These are phyloP conservation scores for Xenus cinereus DNA, from an alignment of 2,113 vertebrate species.

Conservation along the genomic window DNA sequence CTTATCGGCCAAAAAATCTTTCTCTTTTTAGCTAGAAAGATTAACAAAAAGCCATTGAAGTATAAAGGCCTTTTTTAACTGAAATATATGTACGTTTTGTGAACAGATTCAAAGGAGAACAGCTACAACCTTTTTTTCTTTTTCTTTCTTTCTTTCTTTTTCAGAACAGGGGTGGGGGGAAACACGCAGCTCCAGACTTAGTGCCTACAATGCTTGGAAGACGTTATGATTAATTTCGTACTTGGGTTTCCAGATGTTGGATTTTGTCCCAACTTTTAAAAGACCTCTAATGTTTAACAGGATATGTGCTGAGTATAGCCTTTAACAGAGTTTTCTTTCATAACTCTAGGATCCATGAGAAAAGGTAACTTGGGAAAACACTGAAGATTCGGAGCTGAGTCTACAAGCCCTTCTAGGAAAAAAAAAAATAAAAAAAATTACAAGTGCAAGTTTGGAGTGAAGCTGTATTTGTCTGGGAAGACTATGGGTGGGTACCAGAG, in stretches of 20 bases:
- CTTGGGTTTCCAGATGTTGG: constrained; percentile 76
- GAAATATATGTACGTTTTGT: neutral
- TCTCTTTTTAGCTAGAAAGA: neutral
- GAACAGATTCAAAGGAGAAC: constrained; percentile 16
- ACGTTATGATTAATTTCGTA: constrained; percentile 55
- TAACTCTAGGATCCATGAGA: constrained; percentile 70
- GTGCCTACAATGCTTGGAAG: constrained; percentile 40
- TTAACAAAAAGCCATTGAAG: neutral
- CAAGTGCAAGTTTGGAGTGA: neutral
- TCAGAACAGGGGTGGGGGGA: neutral
- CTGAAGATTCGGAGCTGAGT: neutral
- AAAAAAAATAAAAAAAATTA: neutral
- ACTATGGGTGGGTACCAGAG: constrained; percentile 64
- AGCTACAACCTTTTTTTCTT: neutral
- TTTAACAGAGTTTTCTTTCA: constrained; percentile 72
- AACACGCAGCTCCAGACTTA: neutral
- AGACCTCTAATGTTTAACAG: constrained; percentile 71
- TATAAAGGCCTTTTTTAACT: neutral
- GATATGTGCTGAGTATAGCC: constrained; percentile 51
- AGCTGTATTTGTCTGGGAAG: neutral
- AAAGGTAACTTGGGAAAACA: constrained; percentile 25
- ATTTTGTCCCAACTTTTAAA: constrained; percentile 51
- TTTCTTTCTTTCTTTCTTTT: neutral
- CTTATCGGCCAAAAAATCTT: constrained; percentile 11
- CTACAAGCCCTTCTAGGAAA: neutral